Evolutionary conservation across 2,797 vertebrate genomes (phyloP).

Genomic region (Petrocephalus schoutedeni): DNA sequence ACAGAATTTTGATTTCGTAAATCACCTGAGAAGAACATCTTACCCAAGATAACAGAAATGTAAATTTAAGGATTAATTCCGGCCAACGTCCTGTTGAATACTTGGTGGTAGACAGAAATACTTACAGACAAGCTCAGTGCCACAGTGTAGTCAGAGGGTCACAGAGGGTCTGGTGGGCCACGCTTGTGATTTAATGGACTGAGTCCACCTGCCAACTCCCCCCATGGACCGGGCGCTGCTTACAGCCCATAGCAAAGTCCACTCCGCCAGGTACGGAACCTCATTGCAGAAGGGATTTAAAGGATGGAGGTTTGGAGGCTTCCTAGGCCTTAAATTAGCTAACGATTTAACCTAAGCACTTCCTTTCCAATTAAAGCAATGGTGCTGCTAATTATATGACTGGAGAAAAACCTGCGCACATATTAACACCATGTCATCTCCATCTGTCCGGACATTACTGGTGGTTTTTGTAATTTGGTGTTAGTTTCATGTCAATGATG

Average conservation of each 20-base stretch:
- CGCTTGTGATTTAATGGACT: background rate
- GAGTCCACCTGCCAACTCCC: background rate
- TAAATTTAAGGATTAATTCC: background rate
- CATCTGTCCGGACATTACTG: background rate
- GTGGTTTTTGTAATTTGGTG: background rate
- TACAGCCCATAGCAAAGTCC: background rate
- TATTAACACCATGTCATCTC: background rate
- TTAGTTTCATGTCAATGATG: no score
- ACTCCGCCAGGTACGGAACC: background rate
- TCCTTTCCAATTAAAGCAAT: background rate
- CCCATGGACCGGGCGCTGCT: background rate
- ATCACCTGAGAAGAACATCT: constrained; percentile 28
- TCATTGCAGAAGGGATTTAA: background rate
- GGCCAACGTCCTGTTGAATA: background rate
- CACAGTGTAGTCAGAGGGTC: background rate
- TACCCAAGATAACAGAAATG: background rate
- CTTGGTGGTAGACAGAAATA: background rate
- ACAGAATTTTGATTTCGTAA: constrained; percentile 30
- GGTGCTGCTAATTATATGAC: background rate
- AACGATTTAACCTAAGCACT: background rate
- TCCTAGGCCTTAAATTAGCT: background rate
- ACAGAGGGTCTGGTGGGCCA: background rate
- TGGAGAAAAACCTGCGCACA: background rate
- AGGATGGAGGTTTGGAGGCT: background rate
- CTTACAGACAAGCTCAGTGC: background rate